These are phyloP conservation scores for Hydraecia micacea DNA, from an alignment of 2,888 invertebrate species.

Conservation along the genomic window DNA sequence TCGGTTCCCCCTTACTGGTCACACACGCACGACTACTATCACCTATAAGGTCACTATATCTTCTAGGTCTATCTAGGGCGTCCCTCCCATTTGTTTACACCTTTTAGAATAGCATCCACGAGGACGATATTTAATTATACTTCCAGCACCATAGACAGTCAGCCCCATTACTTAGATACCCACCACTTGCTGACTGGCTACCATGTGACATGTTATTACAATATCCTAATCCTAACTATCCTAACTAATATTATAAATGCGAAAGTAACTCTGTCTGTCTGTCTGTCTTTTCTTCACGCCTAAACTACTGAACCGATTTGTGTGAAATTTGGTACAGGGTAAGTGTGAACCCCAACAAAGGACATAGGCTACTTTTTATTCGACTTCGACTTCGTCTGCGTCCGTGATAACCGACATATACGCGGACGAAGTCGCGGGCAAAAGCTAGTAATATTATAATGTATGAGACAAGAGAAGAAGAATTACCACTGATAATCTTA, in stretches of 20 bases:
- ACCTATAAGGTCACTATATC: not conserved
- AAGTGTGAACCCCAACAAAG: too few species aligned
- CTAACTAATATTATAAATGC: too few species aligned
- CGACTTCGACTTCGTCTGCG: too few species aligned
- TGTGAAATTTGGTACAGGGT: too few species aligned
- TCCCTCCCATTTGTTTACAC: not conserved
- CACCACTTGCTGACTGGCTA: not conserved
- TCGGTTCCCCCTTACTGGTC: too few species aligned
- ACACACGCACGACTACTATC: not conserved
- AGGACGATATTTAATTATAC: not conserved
- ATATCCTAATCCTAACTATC: too few species aligned
- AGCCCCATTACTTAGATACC: not conserved
- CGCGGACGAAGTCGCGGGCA: too few species aligned
- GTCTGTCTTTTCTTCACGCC: too few species aligned
- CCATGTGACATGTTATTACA: not conserved
- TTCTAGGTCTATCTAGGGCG: not conserved
- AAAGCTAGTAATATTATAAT: not conserved
- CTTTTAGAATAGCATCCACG: not conserved
- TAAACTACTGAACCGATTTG: too few species aligned
- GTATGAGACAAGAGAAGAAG: not conserved
- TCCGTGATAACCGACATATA: too few species aligned
- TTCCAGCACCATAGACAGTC: not conserved
- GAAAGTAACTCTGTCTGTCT: too few species aligned
- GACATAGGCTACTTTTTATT: too few species aligned
- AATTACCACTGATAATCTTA: not conserved